Evolutionary conservation across 2,888 invertebrate genomes (phyloP), one percentile per base, ranked within the genome.

Genomic region (Ecdyonurus torrentis): DNA sequence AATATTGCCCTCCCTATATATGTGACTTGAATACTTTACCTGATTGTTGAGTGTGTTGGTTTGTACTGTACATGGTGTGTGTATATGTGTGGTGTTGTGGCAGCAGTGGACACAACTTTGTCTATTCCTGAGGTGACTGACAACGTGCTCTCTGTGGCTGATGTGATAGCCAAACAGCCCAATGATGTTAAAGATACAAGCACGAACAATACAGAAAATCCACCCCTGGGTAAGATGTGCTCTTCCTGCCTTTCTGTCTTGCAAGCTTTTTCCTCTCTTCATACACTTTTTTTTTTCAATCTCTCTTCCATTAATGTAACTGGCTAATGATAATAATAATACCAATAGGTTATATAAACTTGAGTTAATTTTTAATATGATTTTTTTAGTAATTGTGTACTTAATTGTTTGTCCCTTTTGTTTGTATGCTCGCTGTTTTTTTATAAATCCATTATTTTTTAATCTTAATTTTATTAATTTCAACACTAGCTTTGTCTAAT

Each of bases 131-230:
- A 60, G 10, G 59, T 58, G 25, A 25, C 2, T 15, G 52, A 50
- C 50, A 52, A 20, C 24, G 61, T 18, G 61, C 25, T 10, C 52
- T 61, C 22, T 10, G 19, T 50, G 52, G 60, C 2, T 5, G 60
- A 60, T 25, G 24, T 25, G 15, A 24, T 60, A n/a, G 24, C 53
- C 23, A 58, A 50, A 7, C 23, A 58, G 18, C 25, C 59, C 1
- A 66, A 63, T 10, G 55, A 52, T 20, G 67, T 66, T 24, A 61
- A 61, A 15, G 63, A 60, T 52, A 63, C 63, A 10, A 64, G 63
- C 7, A 65, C 66, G 7, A 64, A 65, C 3, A 63, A 50, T 58
- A 59, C 37, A 37, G 37, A 37, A 37, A 37, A 37, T 37, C 37
- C 37, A 10, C 37, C 37, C 7, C 37, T 37, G 5, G 37, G 37